These are phyloP conservation scores for Dicentrarchus labrax DNA, from an alignment of 2,113 vertebrate species.

Conservation along the genomic window DNA sequence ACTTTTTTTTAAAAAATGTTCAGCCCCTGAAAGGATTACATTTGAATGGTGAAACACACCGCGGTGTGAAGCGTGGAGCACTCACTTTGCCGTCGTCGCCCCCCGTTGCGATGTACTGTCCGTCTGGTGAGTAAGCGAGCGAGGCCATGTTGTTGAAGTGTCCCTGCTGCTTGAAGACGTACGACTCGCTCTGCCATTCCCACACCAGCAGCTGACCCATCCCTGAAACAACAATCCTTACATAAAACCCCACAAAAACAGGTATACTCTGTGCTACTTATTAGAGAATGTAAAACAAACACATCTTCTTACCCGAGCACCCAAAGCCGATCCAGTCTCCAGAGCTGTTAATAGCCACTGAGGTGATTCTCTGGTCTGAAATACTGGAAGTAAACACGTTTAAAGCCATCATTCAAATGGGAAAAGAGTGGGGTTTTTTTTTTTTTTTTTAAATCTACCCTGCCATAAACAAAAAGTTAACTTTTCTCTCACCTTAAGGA, in stretches of 20 bases:
- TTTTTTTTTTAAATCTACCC: background rate
- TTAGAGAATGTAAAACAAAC: background rate
- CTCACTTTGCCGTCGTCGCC: slow-evolving; percentile 96
- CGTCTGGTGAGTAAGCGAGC: slow-evolving; percentile 94
- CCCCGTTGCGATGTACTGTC: slow-evolving; percentile 93
- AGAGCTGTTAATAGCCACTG: slow-evolving; percentile 89
- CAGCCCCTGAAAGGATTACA: no score
- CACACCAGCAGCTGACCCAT: slow-evolving; percentile 97
- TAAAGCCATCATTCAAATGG: background rate
- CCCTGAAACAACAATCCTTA: slow-evolving; percentile 75
- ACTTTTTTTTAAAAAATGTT: no score
- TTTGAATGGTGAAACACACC: background rate
- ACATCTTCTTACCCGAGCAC: slow-evolving; percentile 87
- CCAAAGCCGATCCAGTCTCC: slow-evolving; percentile 98
- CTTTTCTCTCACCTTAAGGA: slow-evolving; percentile 90
- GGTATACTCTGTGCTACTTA: no score
- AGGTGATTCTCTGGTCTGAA: slow-evolving; percentile 93
- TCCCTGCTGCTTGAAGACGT: slow-evolving; percentile 96
- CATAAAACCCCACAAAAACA: background rate
- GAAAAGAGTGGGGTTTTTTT: background rate
- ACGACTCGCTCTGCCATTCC: slow-evolving; percentile 99
- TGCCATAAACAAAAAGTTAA: background rate
- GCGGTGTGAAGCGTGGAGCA: background rate
- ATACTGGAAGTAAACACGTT: slow-evolving; percentile 82
- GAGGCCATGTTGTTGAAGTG: slow-evolving; percentile 98